Base-by-base conservation (phyloP, 2,113 vertebrate species). In the Nettapus auritus region DNA sequence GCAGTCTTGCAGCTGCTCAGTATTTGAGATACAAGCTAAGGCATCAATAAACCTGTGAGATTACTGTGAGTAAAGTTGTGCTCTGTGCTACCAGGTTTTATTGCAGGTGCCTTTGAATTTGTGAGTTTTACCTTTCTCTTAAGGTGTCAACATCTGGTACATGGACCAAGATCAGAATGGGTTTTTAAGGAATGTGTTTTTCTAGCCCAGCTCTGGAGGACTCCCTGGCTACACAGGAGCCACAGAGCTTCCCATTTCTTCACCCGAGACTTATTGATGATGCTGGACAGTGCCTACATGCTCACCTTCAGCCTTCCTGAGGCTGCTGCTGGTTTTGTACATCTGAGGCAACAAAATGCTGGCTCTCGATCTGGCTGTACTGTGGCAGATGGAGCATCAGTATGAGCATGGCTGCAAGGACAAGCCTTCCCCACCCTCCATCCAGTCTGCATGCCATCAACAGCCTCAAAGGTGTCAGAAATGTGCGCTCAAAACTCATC, bases 391-490 rank as follows among this genome's bases (percentile, higher is more conserved):
- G 55, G 82, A 74, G n/a, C 40, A 29, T 3, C 75, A 57, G 26
- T 29, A 21, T 11, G 46, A 48, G 21, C 21, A 21, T 21, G 34
- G 50, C 26, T 71, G 26, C 26, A 25, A n/a, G 62, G 38, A 26
- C 6, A 20, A 66, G 59, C 64, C 36, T 11, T 33, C 38, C 44
- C 34, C 18, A 36, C 11, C 36, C 25, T 31, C 82, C 36, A 20
- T 87, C 14, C 38, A 33, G 56, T 1, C 7, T 4, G 11, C 22
- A 3, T n/a, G 8, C 4, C 5, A 0, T 16, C 71, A 19, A 6
- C 3, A 5, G 46, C 12, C 53, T 63, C 4, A 1, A 9, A 55
- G n/a, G 17, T 57, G 12, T 33, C 14, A 86, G 44, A 40, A 62
- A 13, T 10, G 50, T 4, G 25, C 12, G 60, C 6, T 0, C 80